Evolutionary conservation across 2,888 invertebrate genomes (phyloP), one percentile per base, ranked within the genome.

Genomic region (Hymenopus coronatus): DNA sequence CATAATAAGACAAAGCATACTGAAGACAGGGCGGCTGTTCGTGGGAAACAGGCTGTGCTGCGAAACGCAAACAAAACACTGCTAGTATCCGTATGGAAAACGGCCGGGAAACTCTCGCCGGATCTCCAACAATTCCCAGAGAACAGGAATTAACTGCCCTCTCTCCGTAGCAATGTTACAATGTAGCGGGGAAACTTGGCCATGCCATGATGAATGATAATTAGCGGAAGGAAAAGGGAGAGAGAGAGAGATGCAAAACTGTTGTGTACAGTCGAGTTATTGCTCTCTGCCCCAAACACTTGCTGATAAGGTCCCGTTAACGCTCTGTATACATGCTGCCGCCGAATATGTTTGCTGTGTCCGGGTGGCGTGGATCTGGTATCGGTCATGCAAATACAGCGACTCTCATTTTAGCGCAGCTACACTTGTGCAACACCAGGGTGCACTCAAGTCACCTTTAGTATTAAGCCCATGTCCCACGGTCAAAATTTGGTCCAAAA

Each of bases 201-300:
- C 88, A 88, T 88, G 88, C 89, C 88, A 88, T 90, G 90, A 90
- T 90, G 90, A 89, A 90, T 90, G 90, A 89, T 90, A 90, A 90
- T 90, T 90, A 90, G 88, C 89, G 88, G 89, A 84, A 87, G 87
- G 70, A 83, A 84, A 70, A 85, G 46, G 85, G 81, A 40, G 84
- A 46, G 84, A 82, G 84, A 33, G 82, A 40, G 40, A 46, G 83
- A 88, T 46, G 88, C 28, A 30, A 70, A 40, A 33, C 30, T 70
- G 85, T 85, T 85, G 85, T 85, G 85, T 85, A 54, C 70, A 86
- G 20, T 81, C 46, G 40, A 82, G 82, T 82, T 30, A 81, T 30
- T 70, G 30, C 40, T 70, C 86, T 70, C 54, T 70, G 54, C 54
- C 54, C 54, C 54, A 70, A 70, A 70, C 54, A 70, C 54, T 70